phyloP scores from a whole-genome alignment of 2,888 invertebrate species.

The Ormyrus rosae region DNA sequence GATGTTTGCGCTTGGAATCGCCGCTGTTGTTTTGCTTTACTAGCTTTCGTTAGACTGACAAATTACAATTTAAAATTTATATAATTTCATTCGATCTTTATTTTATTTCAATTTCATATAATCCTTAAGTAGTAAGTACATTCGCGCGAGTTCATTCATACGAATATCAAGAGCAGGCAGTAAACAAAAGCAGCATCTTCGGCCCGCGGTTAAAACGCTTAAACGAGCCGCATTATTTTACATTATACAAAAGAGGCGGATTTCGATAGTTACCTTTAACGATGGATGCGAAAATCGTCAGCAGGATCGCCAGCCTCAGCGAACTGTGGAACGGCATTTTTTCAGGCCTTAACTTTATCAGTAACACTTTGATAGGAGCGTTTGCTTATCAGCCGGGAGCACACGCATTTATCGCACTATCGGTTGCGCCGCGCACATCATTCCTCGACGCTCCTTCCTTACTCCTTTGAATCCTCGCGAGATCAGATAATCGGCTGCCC shows the following conservation, averaged over 20 bases:
- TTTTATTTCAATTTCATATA: too few relatives aligned
- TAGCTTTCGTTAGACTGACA: too few relatives aligned
- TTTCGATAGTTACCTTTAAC: constrained; percentile 58
- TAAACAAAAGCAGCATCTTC: background rate
- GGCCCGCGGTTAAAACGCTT: too few relatives aligned
- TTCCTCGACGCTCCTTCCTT: background rate
- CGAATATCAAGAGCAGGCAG: background rate
- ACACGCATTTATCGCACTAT: constrained; percentile 61
- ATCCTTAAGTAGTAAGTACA: too few relatives aligned
- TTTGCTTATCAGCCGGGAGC: constrained; percentile 59
- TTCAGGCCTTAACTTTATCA: constrained; percentile 61
- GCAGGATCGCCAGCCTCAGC: constrained; percentile 56
- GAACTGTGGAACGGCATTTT: constrained; percentile 60
- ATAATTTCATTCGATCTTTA: too few relatives aligned
- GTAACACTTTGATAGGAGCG: constrained; percentile 54
- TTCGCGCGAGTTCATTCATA: too few relatives aligned
- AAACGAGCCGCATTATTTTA: background rate
- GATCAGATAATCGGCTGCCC: too few relatives aligned
- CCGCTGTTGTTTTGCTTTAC: too few relatives aligned
- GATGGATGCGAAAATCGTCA: constrained; percentile 55
- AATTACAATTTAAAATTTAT: too few relatives aligned
- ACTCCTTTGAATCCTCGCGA: too few relatives aligned
- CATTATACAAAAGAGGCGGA: background rate
- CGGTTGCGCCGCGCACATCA: constrained; percentile 51
- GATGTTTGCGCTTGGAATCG: too few relatives aligned